Evolutionary conservation across 2,888 invertebrate genomes (phyloP), one percentile per base, ranked within the genome.

Genomic region (Falcaria lacertinaria): DNA sequence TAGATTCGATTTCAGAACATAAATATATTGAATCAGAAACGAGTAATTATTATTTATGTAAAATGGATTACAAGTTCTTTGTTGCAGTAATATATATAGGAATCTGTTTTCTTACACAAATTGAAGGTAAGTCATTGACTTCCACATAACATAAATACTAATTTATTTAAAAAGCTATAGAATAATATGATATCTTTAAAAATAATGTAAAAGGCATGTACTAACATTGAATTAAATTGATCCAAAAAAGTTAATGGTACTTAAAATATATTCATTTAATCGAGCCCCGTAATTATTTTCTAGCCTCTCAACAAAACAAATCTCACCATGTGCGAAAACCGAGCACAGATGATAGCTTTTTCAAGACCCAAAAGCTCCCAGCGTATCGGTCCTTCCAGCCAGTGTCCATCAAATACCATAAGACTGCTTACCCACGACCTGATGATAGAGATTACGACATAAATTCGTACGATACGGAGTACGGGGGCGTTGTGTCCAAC

Each of bases 401-500:
- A 32, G 72, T 80, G 4, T 73, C 84, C 15, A 67, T 76, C 2
- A 81, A 80, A 56, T 77, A 78, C 48, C 83, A 76, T 34, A 86
- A 85, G 52, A 60, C 73, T 0, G 56, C 74, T 5, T 86, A 86
- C 48, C 80, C 83, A 1, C 70, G 74, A 47, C 59, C 71, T 33
- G 84, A 85, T 19, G 86, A 82, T 35, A 67, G 74, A 36, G 88
- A 89, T 41, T 87, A 88, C 41, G 88, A 89, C 57, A 78, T 84
- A 48, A 84, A 77, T 15, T 80, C 88, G 0, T 89, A 88, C 33
- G 89, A 89, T 39, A 70, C 84, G 0, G 89, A 88, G 43, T 89
- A 89, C 41, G 86, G 86, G n/a, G 88, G 76, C 6, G 84, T 89
- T 14, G 83, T 87, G 0, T 86, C 89, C 0, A 89, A 89, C 52